A percentile compares a stretch with the other conserved stretches of the same genome.
These are phyloP conservation scores for Eremobia ochroleuca DNA, from an alignment of 2,888 invertebrate species.

Conservation along the genomic window DNA sequence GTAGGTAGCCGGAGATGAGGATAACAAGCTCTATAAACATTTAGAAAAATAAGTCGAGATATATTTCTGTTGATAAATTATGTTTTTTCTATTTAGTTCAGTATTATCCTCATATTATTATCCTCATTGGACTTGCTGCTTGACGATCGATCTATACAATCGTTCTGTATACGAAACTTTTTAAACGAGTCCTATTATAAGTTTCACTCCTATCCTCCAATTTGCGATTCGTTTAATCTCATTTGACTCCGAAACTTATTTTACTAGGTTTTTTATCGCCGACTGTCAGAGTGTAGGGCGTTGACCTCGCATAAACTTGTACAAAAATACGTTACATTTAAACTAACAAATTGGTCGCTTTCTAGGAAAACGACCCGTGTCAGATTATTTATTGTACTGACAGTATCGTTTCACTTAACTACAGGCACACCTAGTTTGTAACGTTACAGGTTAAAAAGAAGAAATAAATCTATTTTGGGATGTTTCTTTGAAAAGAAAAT, in stretches of 20 bases:
- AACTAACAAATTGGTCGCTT: slow-evolving; percentile 41
- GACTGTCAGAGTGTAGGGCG: background rate
- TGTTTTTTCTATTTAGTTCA: slow-evolving; percentile 5
- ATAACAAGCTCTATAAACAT: background rate
- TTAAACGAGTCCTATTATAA: slow-evolving; percentile 57
- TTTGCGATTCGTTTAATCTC: slow-evolving; percentile 50
- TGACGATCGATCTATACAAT: slow-evolving; percentile 16
- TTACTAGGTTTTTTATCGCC: slow-evolving; percentile 26
- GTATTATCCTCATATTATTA: slow-evolving; percentile 26
- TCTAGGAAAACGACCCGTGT: slow-evolving; percentile 51
- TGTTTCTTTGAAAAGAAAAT: slow-evolving; percentile 18
- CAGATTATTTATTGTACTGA: slow-evolving; percentile 42
- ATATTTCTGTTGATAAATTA: background rate
- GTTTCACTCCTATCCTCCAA: slow-evolving; percentile 47
- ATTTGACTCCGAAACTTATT: slow-evolving; percentile 43
- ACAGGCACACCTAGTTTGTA: slow-evolving; percentile 16
- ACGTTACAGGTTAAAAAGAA: slow-evolving; percentile 7
- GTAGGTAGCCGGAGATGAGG: background rate
- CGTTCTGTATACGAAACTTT: slow-evolving; percentile 37
- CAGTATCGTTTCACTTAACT: slow-evolving; percentile 19
- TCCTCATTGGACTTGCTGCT: slow-evolving; percentile 28
- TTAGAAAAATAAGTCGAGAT: background rate
- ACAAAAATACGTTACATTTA: slow-evolving; percentile 31
- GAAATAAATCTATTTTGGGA: background rate
- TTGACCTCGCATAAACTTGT: slow-evolving; percentile 20